Percentiles rank a stretch among this genome's conserved stretches.
Evolutionary conservation across 2,113 vertebrate genomes (phyloP).

Genomic region (Tonatia bakeri): DNA sequence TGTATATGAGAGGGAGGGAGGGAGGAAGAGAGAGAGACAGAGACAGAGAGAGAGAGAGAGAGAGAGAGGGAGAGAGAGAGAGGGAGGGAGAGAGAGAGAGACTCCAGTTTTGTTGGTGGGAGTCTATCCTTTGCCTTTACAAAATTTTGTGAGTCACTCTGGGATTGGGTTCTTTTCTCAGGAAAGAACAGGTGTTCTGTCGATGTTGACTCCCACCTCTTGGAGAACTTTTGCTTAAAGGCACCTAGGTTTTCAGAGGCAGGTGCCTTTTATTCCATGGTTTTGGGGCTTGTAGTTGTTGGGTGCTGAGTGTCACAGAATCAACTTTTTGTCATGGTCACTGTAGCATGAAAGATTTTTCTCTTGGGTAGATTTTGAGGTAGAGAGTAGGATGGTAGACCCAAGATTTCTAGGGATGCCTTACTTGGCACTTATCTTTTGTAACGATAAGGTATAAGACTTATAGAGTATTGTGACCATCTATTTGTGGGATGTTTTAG

Average conservation of each 20-base stretch:
- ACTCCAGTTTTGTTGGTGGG: not conserved
- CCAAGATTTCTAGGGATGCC: not conserved
- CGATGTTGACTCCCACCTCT: not conserved
- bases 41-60: not conserved
- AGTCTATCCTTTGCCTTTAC: not conserved
- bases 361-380: not conserved
- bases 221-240: not conserved
- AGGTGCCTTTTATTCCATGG: not conserved
- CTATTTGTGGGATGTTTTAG: not conserved
- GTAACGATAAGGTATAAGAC: not conserved
- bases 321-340: not conserved
- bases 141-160: not conserved
- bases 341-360: not conserved
- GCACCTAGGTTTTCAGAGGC: not conserved
- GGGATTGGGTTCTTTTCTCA: not conserved
- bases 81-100: fast-evolving
- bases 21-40: no score
- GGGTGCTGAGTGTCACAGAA: not conserved
- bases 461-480: not conserved
- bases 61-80: no score
- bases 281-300: not conserved
- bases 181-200: not conserved
- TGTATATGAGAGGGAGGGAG: no score
- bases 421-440: not conserved
- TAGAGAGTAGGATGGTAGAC: not conserved